A percentile compares a stretch with the other conserved stretches of the same genome.
Evolutionary conservation across 2,113 vertebrate species (phyloP).

Genomic region (Carassius auratus): DNA sequence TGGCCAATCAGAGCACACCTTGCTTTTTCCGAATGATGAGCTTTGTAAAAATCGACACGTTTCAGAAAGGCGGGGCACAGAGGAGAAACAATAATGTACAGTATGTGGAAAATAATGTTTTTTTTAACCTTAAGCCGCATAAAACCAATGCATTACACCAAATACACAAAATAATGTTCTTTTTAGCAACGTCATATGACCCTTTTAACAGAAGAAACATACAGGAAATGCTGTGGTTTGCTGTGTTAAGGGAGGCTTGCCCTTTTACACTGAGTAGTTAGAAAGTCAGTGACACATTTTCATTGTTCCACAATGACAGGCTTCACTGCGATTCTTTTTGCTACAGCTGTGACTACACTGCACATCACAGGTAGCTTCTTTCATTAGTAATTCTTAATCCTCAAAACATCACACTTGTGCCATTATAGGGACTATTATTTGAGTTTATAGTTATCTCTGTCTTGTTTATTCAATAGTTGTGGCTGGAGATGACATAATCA

Average conservation of each 20-base stretch:
- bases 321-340: neutral
- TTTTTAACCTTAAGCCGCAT: too few species aligned
- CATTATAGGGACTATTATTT: neutral
- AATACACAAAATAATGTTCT: too few species aligned
- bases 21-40: too few species aligned
- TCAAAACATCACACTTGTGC: neutral
- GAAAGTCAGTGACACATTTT: neutral
- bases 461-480: neutral
- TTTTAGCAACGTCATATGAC: too few species aligned
- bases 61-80: too few species aligned
- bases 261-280: neutral
- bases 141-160: too few species aligned
- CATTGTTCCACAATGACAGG: neutral
- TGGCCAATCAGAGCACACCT: too few species aligned
- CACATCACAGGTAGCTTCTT: neutral
- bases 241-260: neutral
- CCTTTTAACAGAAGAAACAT: neutral
- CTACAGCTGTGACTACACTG: neutral
- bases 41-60: too few species aligned
- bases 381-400: neutral
- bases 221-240: slow-evolving; percentile 13
- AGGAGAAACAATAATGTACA: too few species aligned
- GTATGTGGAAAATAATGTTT: too few species aligned
- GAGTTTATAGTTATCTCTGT: neutral
- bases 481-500: slow-evolving; percentile 37